phyloP scores from a whole-genome alignment of 2,888 invertebrate species.

The Sarcophaga subvicina region DNA sequence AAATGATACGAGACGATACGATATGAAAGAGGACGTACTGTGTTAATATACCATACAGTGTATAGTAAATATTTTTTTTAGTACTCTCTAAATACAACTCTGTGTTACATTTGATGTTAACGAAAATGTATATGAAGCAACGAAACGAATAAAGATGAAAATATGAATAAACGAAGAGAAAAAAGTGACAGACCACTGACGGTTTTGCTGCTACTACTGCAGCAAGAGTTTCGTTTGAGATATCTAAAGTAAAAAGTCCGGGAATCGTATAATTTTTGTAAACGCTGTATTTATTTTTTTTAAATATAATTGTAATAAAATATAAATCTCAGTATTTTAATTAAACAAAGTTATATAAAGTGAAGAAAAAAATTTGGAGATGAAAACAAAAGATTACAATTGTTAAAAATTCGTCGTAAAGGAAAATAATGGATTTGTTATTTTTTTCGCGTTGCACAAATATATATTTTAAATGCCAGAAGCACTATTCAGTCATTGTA shows the following conservation, averaged over 20 bases:
- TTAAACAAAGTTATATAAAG: constrained; percentile 6
- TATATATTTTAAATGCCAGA: constrained; percentile 58
- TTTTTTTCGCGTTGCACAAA: constrained; percentile 75
- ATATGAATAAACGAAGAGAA: constrained; percentile 36
- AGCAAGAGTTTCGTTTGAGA: constrained; percentile 68
- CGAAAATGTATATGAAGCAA: constrained; percentile 61
- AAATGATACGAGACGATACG: too few species aligned
- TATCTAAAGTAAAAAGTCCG: constrained; percentile 73
- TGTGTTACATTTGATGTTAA: constrained; percentile 60
- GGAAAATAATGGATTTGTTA: constrained; percentile 23
- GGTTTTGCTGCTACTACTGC: constrained; percentile 60
- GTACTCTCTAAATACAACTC: constrained; percentile 60
- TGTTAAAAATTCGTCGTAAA: constrained; percentile 14
- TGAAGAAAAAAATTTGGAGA: constrained; percentile 2
- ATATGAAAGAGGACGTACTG: not conserved
- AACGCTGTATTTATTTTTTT: constrained; percentile 61
- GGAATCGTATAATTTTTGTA: constrained; percentile 64
- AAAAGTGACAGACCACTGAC: constrained; percentile 64
- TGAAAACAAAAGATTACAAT: too few species aligned
- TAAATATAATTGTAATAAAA: constrained; percentile 23
- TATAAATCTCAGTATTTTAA: constrained; percentile 29
- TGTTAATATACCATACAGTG: not conserved
- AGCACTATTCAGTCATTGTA: constrained; percentile 42
- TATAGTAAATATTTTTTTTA: not conserved
- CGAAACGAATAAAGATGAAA: constrained; percentile 55